Base-by-base conservation (phyloP, 2,113 vertebrate species). In the Odontophorus gujanensis region DNA sequence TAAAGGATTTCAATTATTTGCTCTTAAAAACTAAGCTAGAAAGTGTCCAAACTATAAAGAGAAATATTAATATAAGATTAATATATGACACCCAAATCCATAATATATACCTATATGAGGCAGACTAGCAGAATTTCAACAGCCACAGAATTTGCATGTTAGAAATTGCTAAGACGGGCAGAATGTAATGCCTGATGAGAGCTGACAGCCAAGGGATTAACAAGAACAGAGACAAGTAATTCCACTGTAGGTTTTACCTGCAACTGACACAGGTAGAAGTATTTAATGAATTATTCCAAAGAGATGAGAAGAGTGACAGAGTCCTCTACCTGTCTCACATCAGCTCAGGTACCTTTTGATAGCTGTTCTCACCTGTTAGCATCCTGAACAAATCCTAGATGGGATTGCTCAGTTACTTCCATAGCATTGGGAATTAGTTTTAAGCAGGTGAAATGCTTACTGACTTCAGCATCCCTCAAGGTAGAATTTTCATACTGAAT, bases 191-290 rank as follows among this genome's bases (percentile, higher is more conserved):
- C 81, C 91, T 95, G 94, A 91, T 78, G 87, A 95, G 92, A 94
- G 79, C 89, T 97, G 96, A 92, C 96, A 96, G 93, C 91, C 95
- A 85, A 28, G 61, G 91, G 94, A 96, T 96, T 97, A 97, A 83
- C 26, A 21, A 72, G 91, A 92, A 78, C n/a, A 95, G 30, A 92
- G 89, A 92, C 79, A 89, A 92, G 61, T 75, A 78, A 95, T 93
- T 92, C 85, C 82, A 81, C 32, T 3, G 0, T 65, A 16, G 76
- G 32, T 86, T 96, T 77, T 79, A 96, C 95, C 87, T 85, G 92
- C 42, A 65, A 75, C 65, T 92, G 92, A 94, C 93, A 95, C 90
- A 97, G 93, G 96, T 95, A 94, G 85, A 40, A 79, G 69, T 7
- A 42, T 83, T 93, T 92, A 87, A 92, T 90, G 73, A 90, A 84